Percentiles rank a stretch among this genome's conserved stretches.
Evolutionary conservation across 2,113 vertebrate genomes (phyloP).

Genomic region (Tragelaphus imberbis): DNA sequence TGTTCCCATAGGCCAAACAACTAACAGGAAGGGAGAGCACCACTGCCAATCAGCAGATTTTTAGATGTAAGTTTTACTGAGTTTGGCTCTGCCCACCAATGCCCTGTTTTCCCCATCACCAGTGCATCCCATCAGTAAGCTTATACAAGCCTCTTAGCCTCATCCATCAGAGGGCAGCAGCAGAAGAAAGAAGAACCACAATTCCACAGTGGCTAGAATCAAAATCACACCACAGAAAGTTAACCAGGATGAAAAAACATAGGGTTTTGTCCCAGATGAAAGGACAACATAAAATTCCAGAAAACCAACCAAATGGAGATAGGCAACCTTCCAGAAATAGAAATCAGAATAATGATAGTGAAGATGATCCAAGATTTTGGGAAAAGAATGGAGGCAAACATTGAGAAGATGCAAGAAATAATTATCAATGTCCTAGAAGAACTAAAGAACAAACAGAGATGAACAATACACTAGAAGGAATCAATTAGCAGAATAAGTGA

Average conservation of each 20-base stretch:
- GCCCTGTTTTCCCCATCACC: not conserved
- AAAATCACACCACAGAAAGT: not conserved
- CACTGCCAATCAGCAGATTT: not conserved
- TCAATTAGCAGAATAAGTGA: not conserved
- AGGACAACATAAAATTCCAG: not conserved
- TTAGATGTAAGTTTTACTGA: not conserved
- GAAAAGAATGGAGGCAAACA: not conserved
- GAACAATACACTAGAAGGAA: not conserved
- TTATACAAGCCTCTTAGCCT: not conserved
- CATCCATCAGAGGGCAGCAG: not conserved
- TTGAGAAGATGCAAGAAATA: not conserved
- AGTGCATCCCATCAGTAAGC: not conserved
- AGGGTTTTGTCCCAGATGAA: not conserved
- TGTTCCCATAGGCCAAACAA: not conserved
- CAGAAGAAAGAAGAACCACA: not conserved
- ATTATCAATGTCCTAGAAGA: not conserved
- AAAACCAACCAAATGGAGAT: not conserved
- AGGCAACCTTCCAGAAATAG: not conserved
- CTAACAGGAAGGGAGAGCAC: not conserved
- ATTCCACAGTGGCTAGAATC: not conserved
- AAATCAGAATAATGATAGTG: not conserved
- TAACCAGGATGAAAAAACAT: not conserved
- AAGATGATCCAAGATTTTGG: not conserved
- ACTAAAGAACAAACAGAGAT: not conserved
- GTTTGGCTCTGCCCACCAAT: not conserved